A percentile compares a stretch with the other conserved stretches of the same genome.
phyloP scores from a whole-genome alignment of 2,888 invertebrate genomes.

The Ochropleura leucogaster region DNA sequence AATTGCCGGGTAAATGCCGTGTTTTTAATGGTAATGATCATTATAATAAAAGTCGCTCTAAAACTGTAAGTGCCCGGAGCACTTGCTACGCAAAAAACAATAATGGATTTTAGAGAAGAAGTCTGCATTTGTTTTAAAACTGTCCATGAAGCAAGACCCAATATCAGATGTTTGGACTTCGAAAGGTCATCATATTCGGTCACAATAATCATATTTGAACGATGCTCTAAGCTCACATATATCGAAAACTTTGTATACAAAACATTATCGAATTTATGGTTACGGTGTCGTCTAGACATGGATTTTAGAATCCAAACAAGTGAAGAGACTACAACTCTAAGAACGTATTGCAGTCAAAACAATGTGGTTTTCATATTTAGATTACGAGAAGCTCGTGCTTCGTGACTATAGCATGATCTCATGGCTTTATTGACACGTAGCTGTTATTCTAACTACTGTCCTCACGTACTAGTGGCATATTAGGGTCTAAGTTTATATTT shows the following conservation, averaged over 20 bases:
- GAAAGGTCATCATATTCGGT: conserved; percentile 6
- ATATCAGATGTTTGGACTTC: conserved; percentile 6
- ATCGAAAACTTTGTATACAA: conserved; percentile 43
- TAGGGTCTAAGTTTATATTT: conserved; percentile 42
- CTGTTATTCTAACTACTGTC: conserved; percentile 44
- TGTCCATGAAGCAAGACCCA: background rate
- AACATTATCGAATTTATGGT: conserved; percentile 59
- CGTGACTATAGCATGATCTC: conserved; percentile 62
- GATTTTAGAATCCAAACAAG: conserved; percentile 65
- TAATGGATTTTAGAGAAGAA: background rate
- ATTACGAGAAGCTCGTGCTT: conserved; percentile 56
- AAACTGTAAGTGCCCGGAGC: conserved; percentile 20
- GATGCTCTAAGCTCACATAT: conserved; percentile 11
- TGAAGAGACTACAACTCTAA: conserved; percentile 23
- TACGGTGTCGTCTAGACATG: conserved; percentile 54
- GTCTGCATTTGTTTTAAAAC: background rate
- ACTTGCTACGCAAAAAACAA: background rate
- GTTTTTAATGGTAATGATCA: conserved; percentile 18
- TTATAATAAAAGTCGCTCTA: conserved; percentile 3
- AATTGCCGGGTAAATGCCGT: background rate
- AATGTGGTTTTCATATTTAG: conserved; percentile 63
- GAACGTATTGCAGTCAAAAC: conserved; percentile 47
- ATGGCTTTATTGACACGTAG: conserved; percentile 56
- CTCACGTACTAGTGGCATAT: conserved; percentile 43
- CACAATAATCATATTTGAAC: conserved; percentile 16